Base-by-base conservation (phyloP, 2,797 vertebrate genomes). In the Spheniscus humboldti region DNA sequence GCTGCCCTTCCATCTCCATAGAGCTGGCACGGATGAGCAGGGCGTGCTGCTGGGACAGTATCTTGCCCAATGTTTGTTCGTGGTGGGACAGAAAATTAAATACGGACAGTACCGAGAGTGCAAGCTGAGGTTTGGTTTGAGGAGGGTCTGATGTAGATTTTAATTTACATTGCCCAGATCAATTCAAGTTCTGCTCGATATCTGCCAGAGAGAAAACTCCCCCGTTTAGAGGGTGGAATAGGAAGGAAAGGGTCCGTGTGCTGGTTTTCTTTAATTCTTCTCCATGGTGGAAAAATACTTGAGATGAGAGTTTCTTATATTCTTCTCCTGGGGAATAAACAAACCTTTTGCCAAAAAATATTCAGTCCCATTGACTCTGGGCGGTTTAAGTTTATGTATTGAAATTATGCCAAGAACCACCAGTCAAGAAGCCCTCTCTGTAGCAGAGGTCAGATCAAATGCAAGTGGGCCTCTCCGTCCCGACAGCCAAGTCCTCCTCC, bases 281-380 rank as follows among this genome's bases (percentile, higher is more conserved):
- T 87, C 56, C 52, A 14, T 82, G 39, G 74, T 87, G 79, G 87
- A 96, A 96, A 94, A 91, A 86, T 53, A 92, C 45, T 90, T 68
- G 18, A 69, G 78, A 87, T 77, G 86, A 97, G 69, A 93, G 67
- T 91, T 95, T 80, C 91, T 79, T 95, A 74, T 93, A 75, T 89
- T 95, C 57, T 81, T 18, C 86, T 96, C 71, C 52, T 83, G 74
- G 81, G 83, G 82, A 89, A 57, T 94, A 96, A 96, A 80, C 83
- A 96, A 73, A 77, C 18, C 66, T 90, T 79, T 72, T 91, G 90
- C 92, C 96, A 97, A 57, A 86, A 93, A 82, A 76, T 3, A 37
- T 77, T 81, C 47, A 24, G 68, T 28, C 30, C 9, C 2, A 1
- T 94, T 94, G 89, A 82, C 93, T 95, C 62, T 22, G 81, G 84